Conservation (phyloP, 2,888 invertebrate species). For the Drosophila cyrtoloma region DNA sequence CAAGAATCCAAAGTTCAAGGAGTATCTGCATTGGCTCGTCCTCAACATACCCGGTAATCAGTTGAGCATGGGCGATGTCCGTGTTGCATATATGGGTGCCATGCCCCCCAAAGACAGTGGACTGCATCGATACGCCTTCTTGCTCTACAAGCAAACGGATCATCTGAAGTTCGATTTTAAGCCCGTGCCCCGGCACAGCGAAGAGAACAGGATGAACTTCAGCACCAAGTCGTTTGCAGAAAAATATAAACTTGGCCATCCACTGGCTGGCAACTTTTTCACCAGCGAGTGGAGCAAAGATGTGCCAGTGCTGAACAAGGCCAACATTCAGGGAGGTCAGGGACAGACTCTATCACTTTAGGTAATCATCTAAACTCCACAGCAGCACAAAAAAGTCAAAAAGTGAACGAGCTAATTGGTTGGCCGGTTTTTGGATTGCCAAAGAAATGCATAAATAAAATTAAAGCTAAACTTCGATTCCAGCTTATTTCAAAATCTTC, state of each 20-base stretch:
- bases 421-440: conserved; percentile 53
- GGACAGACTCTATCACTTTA: conserved; percentile 9
- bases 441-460: conserved; percentile 63
- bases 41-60: conserved; percentile 92
- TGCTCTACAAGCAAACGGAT: conserved; percentile 89
- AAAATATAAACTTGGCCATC: conserved; percentile 90
- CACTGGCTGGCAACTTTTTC: conserved; percentile 78
- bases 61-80: conserved; percentile 89
- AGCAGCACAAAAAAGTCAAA: neutral
- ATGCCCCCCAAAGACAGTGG: conserved; percentile 91
- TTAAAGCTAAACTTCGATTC: conserved; percentile 13
- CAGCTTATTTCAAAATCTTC: conserved; percentile 28
- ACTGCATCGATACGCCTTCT: conserved; percentile 91
- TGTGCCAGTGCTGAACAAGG: conserved; percentile 83
- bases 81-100: conserved; percentile 92
- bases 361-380: neutral
- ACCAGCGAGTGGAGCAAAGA: conserved; percentile 78
- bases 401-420: conserved; percentile 18
- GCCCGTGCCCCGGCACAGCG: conserved; percentile 70
- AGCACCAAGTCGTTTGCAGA: conserved; percentile 90
- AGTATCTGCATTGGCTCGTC: conserved; percentile 96
- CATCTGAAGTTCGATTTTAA: conserved; percentile 87
- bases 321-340: conserved; percentile 48
- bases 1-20: conserved; percentile 90
- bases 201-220: conserved; percentile 86